Conservation (phyloP, 2,113 vertebrate species). For the Cryptotis parvus region DNA sequence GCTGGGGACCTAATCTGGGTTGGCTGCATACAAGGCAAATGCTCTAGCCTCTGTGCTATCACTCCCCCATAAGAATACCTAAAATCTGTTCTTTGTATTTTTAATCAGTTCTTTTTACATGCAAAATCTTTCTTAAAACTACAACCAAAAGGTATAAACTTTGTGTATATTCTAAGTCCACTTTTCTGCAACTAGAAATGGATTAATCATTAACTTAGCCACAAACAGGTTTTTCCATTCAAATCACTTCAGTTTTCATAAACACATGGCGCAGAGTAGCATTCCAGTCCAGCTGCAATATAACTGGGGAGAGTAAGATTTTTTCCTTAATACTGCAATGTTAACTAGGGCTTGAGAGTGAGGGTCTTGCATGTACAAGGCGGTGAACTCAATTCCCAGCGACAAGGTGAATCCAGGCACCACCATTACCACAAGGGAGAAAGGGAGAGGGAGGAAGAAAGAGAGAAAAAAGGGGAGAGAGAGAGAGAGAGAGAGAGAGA, state of each 20-base stretch:
- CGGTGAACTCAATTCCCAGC: too few relatives aligned
- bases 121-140: background rate
- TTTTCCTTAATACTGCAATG: background rate
- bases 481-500: background rate
- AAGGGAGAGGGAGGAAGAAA: background rate
- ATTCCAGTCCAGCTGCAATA: background rate
- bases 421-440: too few relatives aligned
- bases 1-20: too few relatives aligned
- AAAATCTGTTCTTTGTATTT: slow-evolving; percentile 17
- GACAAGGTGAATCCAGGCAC: too few relatives aligned
- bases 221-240: background rate
- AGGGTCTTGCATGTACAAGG: too few relatives aligned
- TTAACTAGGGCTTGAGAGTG: too few relatives aligned
- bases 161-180: slow-evolving; percentile 12
- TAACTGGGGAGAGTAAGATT: background rate
- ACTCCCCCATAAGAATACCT: background rate
- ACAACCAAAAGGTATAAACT: background rate
- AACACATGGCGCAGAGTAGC: background rate
- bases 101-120: background rate
- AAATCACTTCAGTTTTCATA: slow-evolving; percentile 19
- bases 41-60: too few relatives aligned
- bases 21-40: too few relatives aligned
- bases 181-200: slow-evolving; percentile 13
- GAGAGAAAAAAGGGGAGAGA: background rate
- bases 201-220: slow-evolving; percentile 37